Conservation (phyloP, 2,797 vertebrate genomes). For the Hemibagrus guttatus region DNA sequence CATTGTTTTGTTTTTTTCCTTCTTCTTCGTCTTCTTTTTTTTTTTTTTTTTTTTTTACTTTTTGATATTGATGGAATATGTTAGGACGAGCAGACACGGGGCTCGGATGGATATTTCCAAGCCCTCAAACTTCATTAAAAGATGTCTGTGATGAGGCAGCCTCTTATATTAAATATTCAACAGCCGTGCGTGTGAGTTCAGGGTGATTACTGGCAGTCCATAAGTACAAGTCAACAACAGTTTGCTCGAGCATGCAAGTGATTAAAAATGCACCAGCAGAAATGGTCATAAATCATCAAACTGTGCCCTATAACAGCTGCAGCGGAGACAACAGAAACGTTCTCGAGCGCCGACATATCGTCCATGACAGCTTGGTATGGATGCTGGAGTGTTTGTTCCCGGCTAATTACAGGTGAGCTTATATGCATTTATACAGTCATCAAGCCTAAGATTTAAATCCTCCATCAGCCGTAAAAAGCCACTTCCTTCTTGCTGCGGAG, state of each 20-base stretch:
- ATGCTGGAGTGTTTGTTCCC: neutral
- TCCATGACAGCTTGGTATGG: too few relatives aligned
- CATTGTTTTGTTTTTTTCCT: conserved; percentile 27
- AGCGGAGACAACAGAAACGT: conserved; percentile 43
- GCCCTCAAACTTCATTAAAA: conserved; percentile 62
- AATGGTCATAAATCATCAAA: conserved; percentile 58
- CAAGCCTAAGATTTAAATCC: conserved; percentile 8
- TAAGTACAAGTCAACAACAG: conserved; percentile 54
- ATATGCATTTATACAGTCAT: neutral
- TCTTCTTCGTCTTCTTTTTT: neutral
- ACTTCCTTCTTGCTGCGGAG: conserved; percentile 45
- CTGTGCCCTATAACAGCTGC: conserved; percentile 19
- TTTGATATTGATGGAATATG: conserved; percentile 51
- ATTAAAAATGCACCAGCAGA: conserved; percentile 56
- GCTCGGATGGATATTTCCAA: conserved; percentile 54
- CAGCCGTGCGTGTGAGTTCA: conserved; percentile 46
- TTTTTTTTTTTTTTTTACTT: conserved; percentile 29
- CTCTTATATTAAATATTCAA: conserved; percentile 67
- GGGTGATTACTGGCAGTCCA: conserved; percentile 52
- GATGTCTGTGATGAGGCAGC: conserved; percentile 57
- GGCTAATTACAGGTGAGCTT: conserved; percentile 11
- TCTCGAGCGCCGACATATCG: neutral
- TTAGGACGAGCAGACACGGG: conserved; percentile 40
- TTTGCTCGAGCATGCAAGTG: conserved; percentile 56
- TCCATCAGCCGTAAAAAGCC: conserved; percentile 30